A percentile compares a stretch with the other conserved stretches of the same genome.
Conservation (phyloP, 2,888 invertebrate genomes). For the Torymus tubicola region DNA sequence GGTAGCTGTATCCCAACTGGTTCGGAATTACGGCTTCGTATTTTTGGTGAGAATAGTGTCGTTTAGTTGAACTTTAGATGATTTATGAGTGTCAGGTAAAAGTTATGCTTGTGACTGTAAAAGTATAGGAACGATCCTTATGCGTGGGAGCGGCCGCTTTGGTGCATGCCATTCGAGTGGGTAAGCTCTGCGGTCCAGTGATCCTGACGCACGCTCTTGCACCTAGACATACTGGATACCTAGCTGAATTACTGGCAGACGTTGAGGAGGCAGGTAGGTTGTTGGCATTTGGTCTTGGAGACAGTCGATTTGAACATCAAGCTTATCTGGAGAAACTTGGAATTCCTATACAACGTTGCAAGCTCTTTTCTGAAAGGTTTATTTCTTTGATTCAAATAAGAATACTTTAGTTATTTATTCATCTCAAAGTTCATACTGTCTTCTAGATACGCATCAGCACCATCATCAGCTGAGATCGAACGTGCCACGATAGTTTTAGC, state of each 20-base stretch:
- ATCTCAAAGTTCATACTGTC: not conserved
- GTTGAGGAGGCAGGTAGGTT: constrained; percentile 80
- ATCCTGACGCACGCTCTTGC: constrained; percentile 89
- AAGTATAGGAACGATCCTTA: constrained; percentile 84
- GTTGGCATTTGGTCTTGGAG: constrained; percentile 81
- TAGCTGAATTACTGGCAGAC: constrained; percentile 82
- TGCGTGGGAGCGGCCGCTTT: constrained; percentile 88
- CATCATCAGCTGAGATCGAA: constrained; percentile 76
- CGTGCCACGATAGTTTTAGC: constrained; percentile 83
- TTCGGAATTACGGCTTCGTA: constrained; percentile 78
- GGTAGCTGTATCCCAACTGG: constrained; percentile 79
- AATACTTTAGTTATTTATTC: too few species aligned
- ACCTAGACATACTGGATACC: constrained; percentile 87
- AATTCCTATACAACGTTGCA: constrained; percentile 76
- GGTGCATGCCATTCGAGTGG: constrained; percentile 82
- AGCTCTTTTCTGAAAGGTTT: constrained; percentile 71
- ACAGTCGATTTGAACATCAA: constrained; percentile 80
- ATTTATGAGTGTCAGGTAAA: not conserved
- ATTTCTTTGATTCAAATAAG: too few species aligned
- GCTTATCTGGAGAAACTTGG: constrained; percentile 83
- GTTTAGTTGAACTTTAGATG: not conserved
- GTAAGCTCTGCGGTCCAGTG: constrained; percentile 84
- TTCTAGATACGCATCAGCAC: constrained; percentile 57
- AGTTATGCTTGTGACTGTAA: not conserved
- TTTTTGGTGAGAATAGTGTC: constrained; percentile 77